Conservation (phyloP, 2,888 invertebrate species). For the Spisula solida region DNA sequence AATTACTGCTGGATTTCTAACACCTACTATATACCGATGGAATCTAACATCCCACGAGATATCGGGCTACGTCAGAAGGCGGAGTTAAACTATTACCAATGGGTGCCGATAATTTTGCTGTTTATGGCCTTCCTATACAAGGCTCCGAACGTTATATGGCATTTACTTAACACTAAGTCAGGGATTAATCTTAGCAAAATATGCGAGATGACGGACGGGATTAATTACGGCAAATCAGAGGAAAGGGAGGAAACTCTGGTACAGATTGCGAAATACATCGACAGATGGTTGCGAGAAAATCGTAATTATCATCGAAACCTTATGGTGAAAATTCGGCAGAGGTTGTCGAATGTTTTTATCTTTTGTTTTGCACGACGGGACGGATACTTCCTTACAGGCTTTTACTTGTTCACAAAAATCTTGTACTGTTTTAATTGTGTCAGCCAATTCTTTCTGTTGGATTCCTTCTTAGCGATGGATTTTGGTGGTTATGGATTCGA, state of each 20-base stretch:
- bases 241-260: conserved; percentile 71
- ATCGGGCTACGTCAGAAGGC: conserved; percentile 72
- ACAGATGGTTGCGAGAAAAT: conserved; percentile 77
- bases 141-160: conserved; percentile 77
- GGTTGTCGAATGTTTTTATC: conserved; percentile 71
- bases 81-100: conserved; percentile 86
- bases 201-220: conserved; percentile 67
- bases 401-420: conserved; percentile 75
- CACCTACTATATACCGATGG: conserved; percentile 88
- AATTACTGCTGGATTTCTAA: conserved; percentile 89
- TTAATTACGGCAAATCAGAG: conserved; percentile 72
- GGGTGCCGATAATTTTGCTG: conserved; percentile 86
- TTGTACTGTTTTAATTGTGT: conserved; percentile 75
- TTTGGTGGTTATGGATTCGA: conserved; percentile 78
- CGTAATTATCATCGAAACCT: conserved; percentile 74
- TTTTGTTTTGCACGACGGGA: conserved; percentile 76
- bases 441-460: conserved; percentile 77
- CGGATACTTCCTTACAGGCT: conserved; percentile 76
- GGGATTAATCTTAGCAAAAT: conserved; percentile 76
- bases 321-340: conserved; percentile 69
- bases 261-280: conserved; percentile 75
- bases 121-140: conserved; percentile 78
- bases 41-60: conserved; percentile 70
- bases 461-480: conserved; percentile 75
- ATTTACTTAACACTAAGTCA: conserved; percentile 74